phyloP scores from a whole-genome alignment of 2,797 vertebrate species.

The Pantherophis vulpinus region DNA sequence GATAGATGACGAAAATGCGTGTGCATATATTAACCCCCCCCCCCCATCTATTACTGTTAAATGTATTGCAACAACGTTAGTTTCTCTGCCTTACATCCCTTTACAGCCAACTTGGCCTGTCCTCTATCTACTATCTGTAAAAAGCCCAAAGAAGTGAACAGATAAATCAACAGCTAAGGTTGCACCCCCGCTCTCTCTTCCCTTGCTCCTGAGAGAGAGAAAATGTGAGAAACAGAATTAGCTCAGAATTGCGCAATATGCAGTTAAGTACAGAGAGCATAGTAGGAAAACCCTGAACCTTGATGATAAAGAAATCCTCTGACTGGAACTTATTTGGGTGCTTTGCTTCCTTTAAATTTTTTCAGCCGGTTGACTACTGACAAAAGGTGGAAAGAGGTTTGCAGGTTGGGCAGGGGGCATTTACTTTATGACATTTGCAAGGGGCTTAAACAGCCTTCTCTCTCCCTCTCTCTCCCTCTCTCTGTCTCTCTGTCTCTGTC shows the following conservation, averaged over 20 bases:
- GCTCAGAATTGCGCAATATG: background rate
- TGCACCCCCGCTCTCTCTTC: background rate
- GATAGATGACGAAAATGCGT: background rate
- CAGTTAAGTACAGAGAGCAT: background rate
- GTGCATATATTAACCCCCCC: no score
- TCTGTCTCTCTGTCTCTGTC: no score
- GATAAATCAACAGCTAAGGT: background rate
- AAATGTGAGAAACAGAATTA: background rate
- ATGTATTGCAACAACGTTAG: background rate
- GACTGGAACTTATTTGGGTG: background rate
- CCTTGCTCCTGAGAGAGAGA: background rate
- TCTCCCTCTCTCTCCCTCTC: accelerated
- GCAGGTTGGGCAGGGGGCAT: background rate
- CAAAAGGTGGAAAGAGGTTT: background rate
- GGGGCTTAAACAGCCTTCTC: background rate
- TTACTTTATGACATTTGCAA: background rate
- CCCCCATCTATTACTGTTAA: background rate
- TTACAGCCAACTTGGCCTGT: background rate
- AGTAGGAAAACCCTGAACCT: background rate
- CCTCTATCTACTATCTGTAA: background rate
- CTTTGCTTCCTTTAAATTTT: background rate
- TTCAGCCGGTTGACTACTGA: background rate
- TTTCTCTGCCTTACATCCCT: background rate
- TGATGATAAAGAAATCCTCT: background rate
- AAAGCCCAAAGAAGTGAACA: background rate